These are phyloP conservation scores for Lutjanus erythropterus DNA, from an alignment of 2,113 vertebrate genomes.

Conservation along the genomic window DNA sequence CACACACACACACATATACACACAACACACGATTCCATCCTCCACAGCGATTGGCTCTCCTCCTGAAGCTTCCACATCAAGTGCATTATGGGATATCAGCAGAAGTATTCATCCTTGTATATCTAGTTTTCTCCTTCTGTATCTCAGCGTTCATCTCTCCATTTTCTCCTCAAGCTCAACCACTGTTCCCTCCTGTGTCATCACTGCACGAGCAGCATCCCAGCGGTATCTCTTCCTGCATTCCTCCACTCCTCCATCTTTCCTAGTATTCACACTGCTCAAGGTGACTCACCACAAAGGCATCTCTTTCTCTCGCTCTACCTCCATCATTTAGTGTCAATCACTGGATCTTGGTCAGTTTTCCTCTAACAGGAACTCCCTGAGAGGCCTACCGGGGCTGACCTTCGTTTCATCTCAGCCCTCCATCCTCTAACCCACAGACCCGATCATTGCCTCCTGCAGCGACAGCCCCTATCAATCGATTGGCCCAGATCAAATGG, in stretches of 20 bases:
- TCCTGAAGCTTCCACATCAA: slow-evolving; percentile 32
- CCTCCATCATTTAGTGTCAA: background rate
- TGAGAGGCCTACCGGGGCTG: slow-evolving; percentile 24
- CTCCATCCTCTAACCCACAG: slow-evolving; percentile 14
- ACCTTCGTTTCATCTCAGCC: slow-evolving; percentile 38
- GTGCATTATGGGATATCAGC: slow-evolving; percentile 58
- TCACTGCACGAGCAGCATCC: slow-evolving; percentile 15
- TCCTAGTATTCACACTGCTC: slow-evolving; percentile 48
- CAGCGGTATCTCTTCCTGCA: slow-evolving; percentile 20
- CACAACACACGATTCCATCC: slow-evolving; percentile 15
- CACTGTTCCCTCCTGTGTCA: background rate
- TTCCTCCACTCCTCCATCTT: slow-evolving; percentile 43
- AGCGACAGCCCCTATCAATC: slow-evolving; percentile 29
- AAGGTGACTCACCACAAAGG: slow-evolving; percentile 73
- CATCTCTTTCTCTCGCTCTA: background rate
- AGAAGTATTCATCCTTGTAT: slow-evolving; percentile 9
- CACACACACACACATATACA: slow-evolving; percentile 9
- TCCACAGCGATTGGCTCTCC: slow-evolving; percentile 30
- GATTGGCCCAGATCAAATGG: slow-evolving; percentile 54
- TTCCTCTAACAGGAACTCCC: background rate
- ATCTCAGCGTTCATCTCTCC: background rate
- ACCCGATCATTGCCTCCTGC: slow-evolving; percentile 3
- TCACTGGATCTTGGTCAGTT: background rate
- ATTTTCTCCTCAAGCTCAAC: background rate
- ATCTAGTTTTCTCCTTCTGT: background rate